Base-by-base conservation (phyloP, 1,140 invertebrate species). In the Drosophila funebris region DNA sequence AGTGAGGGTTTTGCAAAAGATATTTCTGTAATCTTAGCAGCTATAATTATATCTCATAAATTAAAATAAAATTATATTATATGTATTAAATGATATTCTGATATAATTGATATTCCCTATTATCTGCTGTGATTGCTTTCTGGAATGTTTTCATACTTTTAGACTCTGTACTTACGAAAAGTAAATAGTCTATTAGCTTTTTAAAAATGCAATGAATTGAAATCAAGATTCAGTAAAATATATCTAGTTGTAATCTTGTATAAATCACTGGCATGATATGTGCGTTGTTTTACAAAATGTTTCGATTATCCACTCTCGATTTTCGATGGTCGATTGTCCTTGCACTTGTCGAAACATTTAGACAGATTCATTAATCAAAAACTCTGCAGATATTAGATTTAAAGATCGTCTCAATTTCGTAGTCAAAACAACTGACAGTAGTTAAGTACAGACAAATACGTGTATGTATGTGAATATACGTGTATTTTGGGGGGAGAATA, bases 351-450 rank as follows among this genome's bases (percentile, higher is more conserved):
- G 13, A 14, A 2, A n/a, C n/a, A 29, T 5, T 6, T 27, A 27
- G 13, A 29, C 24, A 29, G 1, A n/a, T 29, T 50, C 44, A 68
- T 60, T 24, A 60, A 68, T 68, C 64, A 60, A 41, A 41, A 13
- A 31, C 44, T 4, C 33, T 13, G 31, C 31, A 48, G 13, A 27
- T 31, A n/a, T 13, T 1, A 24, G n/a, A 4, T 27, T 27, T 4
- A 68, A 41, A 46, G 37, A 70, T 20, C 41, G 18, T 14, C 31
- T 36, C 31, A 54, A 46, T 11, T 54, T 31, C 24, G 37, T 56
- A 53, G 41, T 41, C n/a, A 20, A 31, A 29, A 16, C 67, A 46
- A 58, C 68, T 37, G 33, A 13, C 50, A 41, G 61, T 37, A 61
- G 31, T 39, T 54, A 29, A 8, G 20, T 20, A 22, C 41, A 22